These are phyloP conservation scores for Oryzias sinensis DNA, from an alignment of 2,797 vertebrate genomes.

Conservation along the genomic window DNA sequence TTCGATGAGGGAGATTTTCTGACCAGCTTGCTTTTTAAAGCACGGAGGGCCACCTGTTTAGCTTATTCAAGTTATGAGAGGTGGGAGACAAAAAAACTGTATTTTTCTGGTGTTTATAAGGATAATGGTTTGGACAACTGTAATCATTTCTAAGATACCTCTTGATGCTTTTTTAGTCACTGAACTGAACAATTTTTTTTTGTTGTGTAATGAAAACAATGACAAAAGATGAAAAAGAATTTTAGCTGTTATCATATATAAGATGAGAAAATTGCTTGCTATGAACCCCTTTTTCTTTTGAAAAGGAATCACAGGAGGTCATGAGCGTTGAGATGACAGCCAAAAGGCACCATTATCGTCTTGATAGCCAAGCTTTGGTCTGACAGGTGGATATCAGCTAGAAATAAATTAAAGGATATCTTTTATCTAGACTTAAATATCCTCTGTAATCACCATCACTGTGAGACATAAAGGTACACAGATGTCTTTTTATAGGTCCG, in stretches of 20 bases:
- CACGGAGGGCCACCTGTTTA: constrained; percentile 51
- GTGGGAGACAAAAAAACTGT: constrained; percentile 27
- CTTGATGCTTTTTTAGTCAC: constrained; percentile 48
- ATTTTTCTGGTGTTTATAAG: constrained; percentile 13
- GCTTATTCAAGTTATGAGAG: constrained; percentile 60
- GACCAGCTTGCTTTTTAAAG: constrained; percentile 48
- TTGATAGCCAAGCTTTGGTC: constrained; percentile 36
- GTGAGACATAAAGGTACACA: constrained; percentile 21
- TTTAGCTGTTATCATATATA: constrained; percentile 39
- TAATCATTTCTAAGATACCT: constrained; percentile 40
- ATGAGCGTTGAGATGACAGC: constrained; percentile 59
- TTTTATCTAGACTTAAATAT: constrained; percentile 48
- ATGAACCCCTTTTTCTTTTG: constrained; percentile 25
- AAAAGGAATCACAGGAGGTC: constrained; percentile 56
- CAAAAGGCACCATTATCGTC: constrained; percentile 35
- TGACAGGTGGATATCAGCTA: constrained; percentile 55
- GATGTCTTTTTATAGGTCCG: constrained; percentile 19
- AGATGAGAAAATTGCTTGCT: constrained; percentile 41
- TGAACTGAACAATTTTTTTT: constrained; percentile 25
- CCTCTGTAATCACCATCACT: constrained; percentile 53
- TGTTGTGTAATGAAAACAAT: constrained; percentile 34
- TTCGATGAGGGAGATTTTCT: constrained; percentile 27
- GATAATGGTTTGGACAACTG: constrained; percentile 37
- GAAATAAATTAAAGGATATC: constrained; percentile 46
- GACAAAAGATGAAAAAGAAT: constrained; percentile 51